Base-by-base conservation (phyloP, 2,113 vertebrate genomes). In the Cepphus grylle region DNA sequence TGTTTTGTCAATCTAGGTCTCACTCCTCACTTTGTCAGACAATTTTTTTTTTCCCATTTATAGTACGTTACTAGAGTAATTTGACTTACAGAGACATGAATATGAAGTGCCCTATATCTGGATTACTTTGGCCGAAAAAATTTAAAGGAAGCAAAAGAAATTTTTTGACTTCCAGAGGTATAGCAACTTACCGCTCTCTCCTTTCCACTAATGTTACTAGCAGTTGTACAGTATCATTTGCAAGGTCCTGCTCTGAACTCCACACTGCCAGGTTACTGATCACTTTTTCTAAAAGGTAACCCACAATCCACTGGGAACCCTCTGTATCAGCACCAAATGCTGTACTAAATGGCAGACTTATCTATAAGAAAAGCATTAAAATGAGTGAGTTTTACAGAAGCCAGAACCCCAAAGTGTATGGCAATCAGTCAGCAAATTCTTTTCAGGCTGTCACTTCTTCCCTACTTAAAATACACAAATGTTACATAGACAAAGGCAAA, bases 261-360 rank as follows among this genome's bases (percentile, higher is more conserved):
- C 99, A 99, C 91, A 99, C 99, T 0, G 99, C 99, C 90, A 99
- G 98, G 96, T 99, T 99, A 97, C 99, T 99, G 97, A 99, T 99
- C 95, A 99, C 99, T 97, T 99, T 99, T 97, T 99, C 99, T 98
- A 99, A 98, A 88, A 99, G 99, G 97, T 99, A 99, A 97, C 99
- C 99, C 97, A 99, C 99, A 98, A 99, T 99, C 99, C 99, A 99
- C 97, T 99, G 99, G 95, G 99, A 99, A 55, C 99, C 99, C 97
- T 99, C 99, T 5, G 99, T 99, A 97, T 99, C 99, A 18, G 99
- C 98, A 66, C 99, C 99, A 97, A 99, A 99, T 18, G 99, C 99
- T 66, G 99, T 99, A 98, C 98, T 99, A 86, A 99, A 98, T 27
- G 99, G 99, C 63, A 99, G 97, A 95, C 99, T 99, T 98, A 99